Evolutionary conservation across 2,113 vertebrate genomes (phyloP), one percentile per base, ranked within the genome.

Genomic region (Percopsis transmontana): DNA sequence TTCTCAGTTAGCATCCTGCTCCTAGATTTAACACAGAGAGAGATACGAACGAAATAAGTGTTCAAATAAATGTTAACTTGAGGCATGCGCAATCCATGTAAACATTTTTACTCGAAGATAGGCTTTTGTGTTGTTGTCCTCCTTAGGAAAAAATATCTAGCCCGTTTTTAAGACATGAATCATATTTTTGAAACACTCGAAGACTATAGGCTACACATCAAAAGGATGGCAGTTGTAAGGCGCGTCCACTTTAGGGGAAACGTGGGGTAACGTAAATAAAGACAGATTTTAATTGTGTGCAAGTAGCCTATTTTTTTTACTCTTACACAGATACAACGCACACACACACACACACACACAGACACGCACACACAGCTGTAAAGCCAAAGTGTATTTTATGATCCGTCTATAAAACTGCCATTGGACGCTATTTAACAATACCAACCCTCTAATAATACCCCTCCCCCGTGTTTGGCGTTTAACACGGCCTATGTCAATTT

Each of bases 1-100:
- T 59, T 70, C 23, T 50, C 66, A 61, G 52, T 53, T 79, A 83
- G 66, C 76, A 78, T 75, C 80, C 66, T 74, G 40, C 69, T 79
- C 51, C 54, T 76, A 76, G 58, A 78, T 72, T 69, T 61, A 71
- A 82, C 71, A 83, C 70, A 82, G 66, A 79, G 72, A 83, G 70
- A 84, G 71, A 61, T 66, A 66, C 66, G 83, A 72, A 87, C 66
- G 68, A 74, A 74, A 77, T 52, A 4, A 84, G 60, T 16, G 13
- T 6, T 62, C 66, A 74, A 74, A 77, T 52, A 4, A 84, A 60
- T 16, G 13, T 6, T 62, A 58, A 84, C 65, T 82, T 54, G 69
- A 82, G 50, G 82, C 90, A 91, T 92, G 89, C 91, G 81, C 68
- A 79, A 79, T 85, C 71, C 62, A 73, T 91, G 89, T 92, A 91